Percentiles rank a stretch among this genome's conserved stretches.
These are phyloP conservation scores for Lathamus discolor DNA, from an alignment of 2,113 vertebrate species.

Conservation along the genomic window DNA sequence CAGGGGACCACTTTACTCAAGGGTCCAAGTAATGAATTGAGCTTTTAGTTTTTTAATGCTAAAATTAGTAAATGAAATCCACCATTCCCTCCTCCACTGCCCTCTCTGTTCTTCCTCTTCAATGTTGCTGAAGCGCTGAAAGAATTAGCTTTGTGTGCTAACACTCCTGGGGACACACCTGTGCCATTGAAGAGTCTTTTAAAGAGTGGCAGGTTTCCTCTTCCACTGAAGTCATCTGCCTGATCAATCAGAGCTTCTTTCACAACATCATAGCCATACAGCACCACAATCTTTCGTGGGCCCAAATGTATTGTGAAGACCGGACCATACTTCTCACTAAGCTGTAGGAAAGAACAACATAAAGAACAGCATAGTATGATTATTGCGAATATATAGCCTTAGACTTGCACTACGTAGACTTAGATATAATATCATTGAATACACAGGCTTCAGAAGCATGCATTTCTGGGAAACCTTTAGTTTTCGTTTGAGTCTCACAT, in stretches of 20 bases:
- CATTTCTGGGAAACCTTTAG: not conserved
- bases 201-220: conserved; percentile 22
- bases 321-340: conserved; percentile 63
- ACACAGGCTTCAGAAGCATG: not conserved
- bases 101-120: not conserved
- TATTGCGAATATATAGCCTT: not conserved
- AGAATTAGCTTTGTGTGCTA: not conserved
- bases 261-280: conserved; percentile 69
- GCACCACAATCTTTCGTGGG: conserved; percentile 54
- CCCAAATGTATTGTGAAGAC: conserved; percentile 66
- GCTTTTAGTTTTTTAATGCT: not conserved
- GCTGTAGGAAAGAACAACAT: conserved; percentile 20
- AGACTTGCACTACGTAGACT: not conserved
- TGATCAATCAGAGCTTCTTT: conserved; percentile 74
- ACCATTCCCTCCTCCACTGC: not conserved
- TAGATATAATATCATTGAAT: not conserved
- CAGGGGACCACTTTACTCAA: not conserved
- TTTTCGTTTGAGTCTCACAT: not conserved
- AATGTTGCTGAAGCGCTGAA: not conserved
- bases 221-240: conserved; percentile 72
- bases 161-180: conserved; percentile 16
- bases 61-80: not conserved
- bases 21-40: not conserved
- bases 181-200: conserved; percentile 5
- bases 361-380: not conserved